Base-by-base conservation (phyloP, 2,888 invertebrate genomes). In the Oscheius sp. region DNA sequence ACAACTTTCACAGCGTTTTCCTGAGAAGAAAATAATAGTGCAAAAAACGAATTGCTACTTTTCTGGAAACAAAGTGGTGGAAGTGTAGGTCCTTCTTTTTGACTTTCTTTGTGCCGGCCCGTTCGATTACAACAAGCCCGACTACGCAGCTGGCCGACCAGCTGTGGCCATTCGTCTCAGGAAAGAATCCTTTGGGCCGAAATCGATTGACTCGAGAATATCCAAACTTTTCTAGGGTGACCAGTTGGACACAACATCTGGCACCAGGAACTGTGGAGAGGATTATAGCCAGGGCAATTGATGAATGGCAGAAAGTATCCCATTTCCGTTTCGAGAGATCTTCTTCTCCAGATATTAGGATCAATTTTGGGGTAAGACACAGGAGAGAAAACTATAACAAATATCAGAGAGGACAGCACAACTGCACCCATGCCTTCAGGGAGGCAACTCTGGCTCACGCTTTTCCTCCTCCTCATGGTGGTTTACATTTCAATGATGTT, bases 141-240 rank as follows among this genome's bases (percentile, higher is more conserved):
- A 61, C n/a, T 61, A 61, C 66, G 66, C 66, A 66, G 66, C 66
- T 66, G 66, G 16, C 52, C 27, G 27, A 29, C 66, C 66, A 66
- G 66, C 66, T 66, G 66, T 66, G 66, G 66, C 66, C 66, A 49
- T 66, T 66, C 66, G 66, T 66, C 66, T 35, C 35, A 35, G 35
- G 35, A 35, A 35, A 35, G 35, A 35, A 6, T 35, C 35, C 35
- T 35, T 9, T 35, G 35, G 35, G 9, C 35, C 9, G 35, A 3
- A 3, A 18, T 49, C 21, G 55, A 55, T 55, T 25, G 55, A 25
- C 13, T 21, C n/a, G 49, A 49, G 49, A 49, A 21, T 35, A 35
- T 35, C 35, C 35, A 35, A 49, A 21, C 49, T 49, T 21, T 61
- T 59, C 2, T 29, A 66, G 66, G 52, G 27, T 66, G n/a, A 35